A percentile compares a stretch with the other conserved stretches of the same genome.
Evolutionary conservation across 2,888 invertebrate species (phyloP).

Genomic region (Drosophila kambysellisi): DNA sequence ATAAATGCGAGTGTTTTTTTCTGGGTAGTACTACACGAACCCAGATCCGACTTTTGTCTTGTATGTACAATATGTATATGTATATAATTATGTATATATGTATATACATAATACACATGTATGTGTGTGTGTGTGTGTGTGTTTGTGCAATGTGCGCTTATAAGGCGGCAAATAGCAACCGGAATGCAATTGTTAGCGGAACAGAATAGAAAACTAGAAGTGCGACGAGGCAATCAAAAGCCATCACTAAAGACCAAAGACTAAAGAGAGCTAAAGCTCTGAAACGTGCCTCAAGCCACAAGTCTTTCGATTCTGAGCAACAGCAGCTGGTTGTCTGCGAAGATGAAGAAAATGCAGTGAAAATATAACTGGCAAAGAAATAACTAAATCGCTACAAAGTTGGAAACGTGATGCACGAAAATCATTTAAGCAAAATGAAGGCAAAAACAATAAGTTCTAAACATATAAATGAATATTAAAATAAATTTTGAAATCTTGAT

Average conservation of each 20-base stretch:
- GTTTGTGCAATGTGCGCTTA: conserved; percentile 52
- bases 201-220: conserved; percentile 37
- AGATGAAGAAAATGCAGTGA: background rate
- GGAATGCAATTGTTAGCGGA: conserved; percentile 62
- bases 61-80: conserved; percentile 1
- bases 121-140: conserved; percentile 19
- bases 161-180: conserved; percentile 75
- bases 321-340: conserved; percentile 11
- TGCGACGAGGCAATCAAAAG: conserved; percentile 32
- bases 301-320: background rate
- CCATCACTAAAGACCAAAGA: conserved; percentile 16
- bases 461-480: background rate
- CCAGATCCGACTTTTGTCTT: conserved; percentile 11
- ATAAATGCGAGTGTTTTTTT: conserved; percentile 56
- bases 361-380: conserved; percentile 1
- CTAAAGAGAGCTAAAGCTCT: conserved; percentile 18
- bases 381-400: conserved; percentile 1
- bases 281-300: conserved; percentile 22
- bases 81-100: conserved; percentile 9
- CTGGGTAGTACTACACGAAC: conserved; percentile 39
- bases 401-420: background rate
- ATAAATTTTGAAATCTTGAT: background rate
- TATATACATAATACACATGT: conserved; percentile 5
- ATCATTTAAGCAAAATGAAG: background rate
- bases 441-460: background rate